Evolutionary conservation across 2,888 invertebrate genomes (phyloP), one percentile per base, ranked within the genome.

Genomic region (Sepioteuthis lessoniana): DNA sequence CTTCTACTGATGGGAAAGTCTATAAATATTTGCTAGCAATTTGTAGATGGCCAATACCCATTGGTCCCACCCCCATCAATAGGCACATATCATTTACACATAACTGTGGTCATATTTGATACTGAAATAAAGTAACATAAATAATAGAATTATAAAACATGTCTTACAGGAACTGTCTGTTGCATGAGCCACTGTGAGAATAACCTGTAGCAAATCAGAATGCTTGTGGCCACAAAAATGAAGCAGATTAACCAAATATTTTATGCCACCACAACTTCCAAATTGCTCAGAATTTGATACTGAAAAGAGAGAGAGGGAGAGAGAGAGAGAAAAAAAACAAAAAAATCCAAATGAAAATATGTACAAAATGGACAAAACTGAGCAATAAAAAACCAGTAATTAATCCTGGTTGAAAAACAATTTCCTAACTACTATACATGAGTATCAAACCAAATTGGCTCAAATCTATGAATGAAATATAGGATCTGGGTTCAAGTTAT

Each of bases 151-250:
- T 25, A 55, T 55, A 76, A n/a, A 76, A 76, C 0, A 76, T 16
- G 76, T 76, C 91, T 91, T 47, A 91, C 91, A 42, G n/a, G 91
- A 91, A 91, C 37, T 25, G 91, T 91, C 91, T 91, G 91, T 91
- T n/a, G 91, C 91, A 91, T 91, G 91, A 42, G 91, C 91, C 47
- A 91, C 47, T 16, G 46, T 47, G 25, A 91, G 91, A 91, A 91
- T 91, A 16, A 91, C 42, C 28, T 42, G 91, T 42, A 91, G 16
- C 42, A 46, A 8, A 46, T 91, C 5, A n/a, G 91, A 42, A 46
- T 5, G 21, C 4, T n/a, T 47, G 42, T 91, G 16, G 46, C 47
- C 19, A 91, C 91, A 91, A n/a, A 42, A 47, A 31, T 42, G 91
- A n/a, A 91, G 91, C 42, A 55, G 37, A n/a, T 25, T 93, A 38